phyloP scores from a whole-genome alignment of 2,113 vertebrate species.

The Tragelaphus buxtoni region DNA sequence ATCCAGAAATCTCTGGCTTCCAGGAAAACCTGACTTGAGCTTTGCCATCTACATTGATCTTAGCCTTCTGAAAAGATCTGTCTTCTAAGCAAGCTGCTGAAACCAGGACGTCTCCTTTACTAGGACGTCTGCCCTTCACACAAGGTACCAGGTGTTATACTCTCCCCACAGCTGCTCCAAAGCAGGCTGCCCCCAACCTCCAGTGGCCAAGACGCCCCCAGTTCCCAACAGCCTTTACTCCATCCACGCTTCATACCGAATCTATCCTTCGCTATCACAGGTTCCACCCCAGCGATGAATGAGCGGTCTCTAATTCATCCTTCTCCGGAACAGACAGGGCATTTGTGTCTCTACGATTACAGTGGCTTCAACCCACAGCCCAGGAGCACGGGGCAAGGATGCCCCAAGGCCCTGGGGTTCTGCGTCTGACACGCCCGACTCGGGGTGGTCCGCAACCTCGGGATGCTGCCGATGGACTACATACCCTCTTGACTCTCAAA shows the following conservation, averaged over 20 bases:
- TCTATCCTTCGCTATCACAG: neutral
- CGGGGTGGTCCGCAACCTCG: rapidly evolving
- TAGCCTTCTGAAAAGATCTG: neutral
- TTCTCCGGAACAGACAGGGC: rapidly evolving
- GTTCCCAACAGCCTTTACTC: neutral
- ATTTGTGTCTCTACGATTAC: neutral
- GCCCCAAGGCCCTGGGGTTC: neutral
- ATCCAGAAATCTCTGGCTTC: neutral
- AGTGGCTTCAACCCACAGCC: neutral
- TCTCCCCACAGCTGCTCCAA: neutral
- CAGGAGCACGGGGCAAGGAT: rapidly evolving
- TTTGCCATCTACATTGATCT: neutral
- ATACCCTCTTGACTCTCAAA: conserved; percentile 86
- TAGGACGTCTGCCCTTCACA: neutral
- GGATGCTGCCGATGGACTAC: conserved; percentile 26
- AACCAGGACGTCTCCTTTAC: neutral
- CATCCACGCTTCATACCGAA: rapidly evolving
- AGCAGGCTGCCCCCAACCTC: neutral
- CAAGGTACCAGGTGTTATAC: neutral
- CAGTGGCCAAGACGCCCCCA: neutral
- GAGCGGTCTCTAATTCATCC: too few species aligned
- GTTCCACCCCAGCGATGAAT: neutral
- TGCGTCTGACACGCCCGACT: rapidly evolving
- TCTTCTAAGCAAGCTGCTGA: neutral
- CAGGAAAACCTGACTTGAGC: neutral